Conservation (phyloP, 2,888 invertebrate species). For the Euspilapteryx auroguttella region DNA sequence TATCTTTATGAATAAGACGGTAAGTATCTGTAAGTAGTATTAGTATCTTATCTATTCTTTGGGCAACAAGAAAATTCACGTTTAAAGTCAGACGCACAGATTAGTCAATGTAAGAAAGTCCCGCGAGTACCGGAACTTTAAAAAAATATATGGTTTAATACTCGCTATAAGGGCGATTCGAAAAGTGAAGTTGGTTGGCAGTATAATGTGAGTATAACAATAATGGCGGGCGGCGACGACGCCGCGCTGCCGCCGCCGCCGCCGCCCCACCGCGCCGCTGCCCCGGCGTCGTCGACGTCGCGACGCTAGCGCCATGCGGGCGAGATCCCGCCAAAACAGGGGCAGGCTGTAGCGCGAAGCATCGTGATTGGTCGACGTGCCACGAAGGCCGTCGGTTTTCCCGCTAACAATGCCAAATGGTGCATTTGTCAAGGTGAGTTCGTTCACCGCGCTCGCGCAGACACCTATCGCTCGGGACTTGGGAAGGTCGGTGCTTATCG, state of each 20-base stretch:
- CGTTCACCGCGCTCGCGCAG: conserved; percentile 38
- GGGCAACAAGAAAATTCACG: no score
- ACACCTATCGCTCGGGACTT: conserved; percentile 4
- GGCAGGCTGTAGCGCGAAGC: conserved; percentile 57
- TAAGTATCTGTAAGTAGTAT: no score
- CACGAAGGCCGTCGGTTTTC: conserved; percentile 57
- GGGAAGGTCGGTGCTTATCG: conserved; percentile 42
- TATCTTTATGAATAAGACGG: no score
- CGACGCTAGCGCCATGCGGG: conserved; percentile 5
- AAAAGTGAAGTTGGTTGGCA: no score
- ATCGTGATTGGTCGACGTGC: conserved; percentile 35
- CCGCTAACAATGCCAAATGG: conserved; percentile 63
- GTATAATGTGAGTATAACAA: no score
- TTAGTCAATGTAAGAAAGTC: no score
- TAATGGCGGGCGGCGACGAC: background rate
- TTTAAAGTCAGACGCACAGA: no score
- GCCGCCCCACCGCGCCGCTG: background rate
- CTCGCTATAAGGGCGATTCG: no score
- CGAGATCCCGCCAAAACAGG: conserved; percentile 43
- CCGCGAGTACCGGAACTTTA: no score
- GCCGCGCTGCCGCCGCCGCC: conserved; percentile 4
- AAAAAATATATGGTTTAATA: no score
- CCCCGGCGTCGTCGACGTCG: conserved; percentile 1
- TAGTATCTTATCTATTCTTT: no score
- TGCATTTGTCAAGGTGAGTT: conserved; percentile 63